phyloP scores from a whole-genome alignment of 2,888 invertebrate genomes.

The Pediacus dermestoides region DNA sequence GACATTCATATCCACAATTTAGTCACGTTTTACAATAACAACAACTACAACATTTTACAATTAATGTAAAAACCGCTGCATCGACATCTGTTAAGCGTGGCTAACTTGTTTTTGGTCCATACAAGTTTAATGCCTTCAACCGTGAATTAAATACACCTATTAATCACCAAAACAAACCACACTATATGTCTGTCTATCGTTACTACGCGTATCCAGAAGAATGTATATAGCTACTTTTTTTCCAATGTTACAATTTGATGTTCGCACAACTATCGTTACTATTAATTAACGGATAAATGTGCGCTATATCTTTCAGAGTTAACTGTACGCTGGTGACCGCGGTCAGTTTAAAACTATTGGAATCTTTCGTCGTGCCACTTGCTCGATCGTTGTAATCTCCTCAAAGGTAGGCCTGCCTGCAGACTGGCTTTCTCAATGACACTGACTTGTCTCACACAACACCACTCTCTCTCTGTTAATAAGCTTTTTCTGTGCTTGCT shows the following conservation, averaged over 20 bases:
- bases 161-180: slow-evolving; percentile 1
- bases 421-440: slow-evolving; percentile 9
- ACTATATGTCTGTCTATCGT: too few relatives aligned
- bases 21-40: neutral
- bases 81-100: slow-evolving; percentile 3
- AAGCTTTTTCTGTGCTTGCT: neutral
- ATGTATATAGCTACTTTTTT: too few relatives aligned
- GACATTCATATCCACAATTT: too few relatives aligned
- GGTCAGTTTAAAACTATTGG: slow-evolving; percentile 8
- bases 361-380: slow-evolving; percentile 7
- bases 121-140: too few relatives aligned
- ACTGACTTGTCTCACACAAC: slow-evolving; percentile 1
- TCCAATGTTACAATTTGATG: too few relatives aligned
- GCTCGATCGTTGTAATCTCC: slow-evolving; percentile 1
- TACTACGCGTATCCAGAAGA: too few relatives aligned
- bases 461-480: slow-evolving; percentile 4
- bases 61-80: slow-evolving; percentile 2
- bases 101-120: too few relatives aligned
- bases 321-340: slow-evolving; percentile 7
- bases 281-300: slow-evolving; percentile 1
- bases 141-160: slow-evolving; percentile 2
- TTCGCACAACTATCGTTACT: too few relatives aligned
- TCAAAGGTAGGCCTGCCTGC: neutral
- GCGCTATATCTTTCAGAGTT: too few relatives aligned
- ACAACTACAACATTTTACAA: slow-evolving; percentile 1